These are phyloP conservation scores for Diloba caeruleocephala DNA, from an alignment of 2,888 invertebrate species.

Conservation along the genomic window DNA sequence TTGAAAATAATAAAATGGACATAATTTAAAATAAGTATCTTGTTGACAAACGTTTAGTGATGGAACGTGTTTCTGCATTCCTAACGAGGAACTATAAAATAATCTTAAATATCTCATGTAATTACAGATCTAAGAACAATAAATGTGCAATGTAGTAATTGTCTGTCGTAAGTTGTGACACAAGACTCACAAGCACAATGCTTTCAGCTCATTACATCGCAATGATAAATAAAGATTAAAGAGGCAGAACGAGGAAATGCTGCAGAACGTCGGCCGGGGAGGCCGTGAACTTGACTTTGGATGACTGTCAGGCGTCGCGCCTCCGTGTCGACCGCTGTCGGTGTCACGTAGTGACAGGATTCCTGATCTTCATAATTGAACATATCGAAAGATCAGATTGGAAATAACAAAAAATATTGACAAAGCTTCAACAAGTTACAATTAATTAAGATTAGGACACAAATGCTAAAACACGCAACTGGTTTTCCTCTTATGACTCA, in stretches of 20 bases:
- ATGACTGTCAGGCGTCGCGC: constrained; percentile 69
- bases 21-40: constrained; percentile 23
- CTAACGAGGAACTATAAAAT: constrained; percentile 29
- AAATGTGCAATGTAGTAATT: constrained; percentile 43
- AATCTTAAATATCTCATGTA: constrained; percentile 12
- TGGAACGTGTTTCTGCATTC: constrained; percentile 24
- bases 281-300: constrained; percentile 84
- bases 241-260: constrained; percentile 69
- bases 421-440: too few species aligned
- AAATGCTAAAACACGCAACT: constrained; percentile 13
- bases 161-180: constrained; percentile 39
- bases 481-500: constrained; percentile 32
- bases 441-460: too few species aligned
- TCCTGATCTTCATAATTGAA: constrained; percentile 1
- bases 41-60: constrained; percentile 15
- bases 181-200: constrained; percentile 44
- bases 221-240: constrained; percentile 59
- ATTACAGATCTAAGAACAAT: constrained; percentile 40
- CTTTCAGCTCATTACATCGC: constrained; percentile 54
- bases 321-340: constrained; percentile 53
- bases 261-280: constrained; percentile 62
- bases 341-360: constrained; percentile 36
- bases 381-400: too few species aligned
- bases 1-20: constrained; percentile 51
- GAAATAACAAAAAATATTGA: too few species aligned